Evolutionary conservation across 2,113 vertebrate genomes (phyloP).

Genomic region (mouse (Mus musculus)): GRCm39 chr1:64832001-64832500

Average conservation of each 20-base stretch:
- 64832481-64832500: not conserved
- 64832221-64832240: slow-evolving; percentile 68
- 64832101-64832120: slow-evolving; percentile 80
- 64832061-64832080: slow-evolving; percentile 83
- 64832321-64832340: slow-evolving; percentile 53
- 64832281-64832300: slow-evolving; percentile 68
- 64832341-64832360: slow-evolving; percentile 69
- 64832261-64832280: not conserved
- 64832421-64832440: not conserved
- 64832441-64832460: slow-evolving; percentile 10
- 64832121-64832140: slow-evolving; percentile 79
- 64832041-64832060: slow-evolving; percentile 85
- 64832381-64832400: not conserved
- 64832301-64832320: not conserved
- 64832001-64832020: slow-evolving; percentile 48
- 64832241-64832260: not conserved
- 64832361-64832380: slow-evolving; percentile 53
- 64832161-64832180: slow-evolving; percentile 64
- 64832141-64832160: slow-evolving; percentile 64
- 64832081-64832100: slow-evolving; percentile 79
- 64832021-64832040: slow-evolving; percentile 72
- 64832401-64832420: slow-evolving; percentile 22
- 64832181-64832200: slow-evolving; percentile 66
- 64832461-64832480: not conserved
- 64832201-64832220: slow-evolving; percentile 63